Conservation (phyloP, 2,797 vertebrate genomes). For the Thaleichthys pacificus region DNA sequence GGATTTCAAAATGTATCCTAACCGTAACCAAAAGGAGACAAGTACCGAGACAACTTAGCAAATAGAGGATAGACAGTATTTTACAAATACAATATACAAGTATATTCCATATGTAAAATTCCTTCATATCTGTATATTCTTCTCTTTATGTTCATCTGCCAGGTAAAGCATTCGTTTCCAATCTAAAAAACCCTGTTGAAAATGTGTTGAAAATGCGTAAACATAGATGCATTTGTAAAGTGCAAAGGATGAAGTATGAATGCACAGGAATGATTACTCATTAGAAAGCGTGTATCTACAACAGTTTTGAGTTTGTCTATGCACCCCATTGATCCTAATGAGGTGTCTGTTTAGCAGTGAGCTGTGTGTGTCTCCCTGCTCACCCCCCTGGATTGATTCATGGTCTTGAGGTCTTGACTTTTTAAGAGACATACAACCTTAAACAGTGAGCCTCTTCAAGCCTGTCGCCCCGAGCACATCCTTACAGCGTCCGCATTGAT, state of each 20-base stretch:
- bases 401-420: slow-evolving; percentile 29
- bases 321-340: not conserved
- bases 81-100: not conserved
- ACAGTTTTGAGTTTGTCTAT: not conserved
- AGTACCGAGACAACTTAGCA: not conserved
- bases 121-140: not conserved
- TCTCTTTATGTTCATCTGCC: no score
- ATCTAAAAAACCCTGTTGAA: no score
- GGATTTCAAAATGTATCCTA: no score
- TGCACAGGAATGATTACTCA: not conserved
- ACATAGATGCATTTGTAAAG: not conserved
- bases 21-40: no score
- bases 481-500: slow-evolving; percentile 57
- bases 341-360: no score
- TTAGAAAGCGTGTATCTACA: not conserved
- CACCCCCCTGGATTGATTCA: slow-evolving; percentile 3
- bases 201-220: no score
- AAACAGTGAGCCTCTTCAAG: slow-evolving; percentile 50
- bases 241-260: not conserved
- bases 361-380: slow-evolving; percentile 21
- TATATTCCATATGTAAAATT: not conserved
- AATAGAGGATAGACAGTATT: not conserved
- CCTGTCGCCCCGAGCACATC: slow-evolving; percentile 38
- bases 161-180: no score
- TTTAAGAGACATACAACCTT: slow-evolving; percentile 24